Conservation (phyloP, 2,113 vertebrate genomes). For the Channa maculata region DNA sequence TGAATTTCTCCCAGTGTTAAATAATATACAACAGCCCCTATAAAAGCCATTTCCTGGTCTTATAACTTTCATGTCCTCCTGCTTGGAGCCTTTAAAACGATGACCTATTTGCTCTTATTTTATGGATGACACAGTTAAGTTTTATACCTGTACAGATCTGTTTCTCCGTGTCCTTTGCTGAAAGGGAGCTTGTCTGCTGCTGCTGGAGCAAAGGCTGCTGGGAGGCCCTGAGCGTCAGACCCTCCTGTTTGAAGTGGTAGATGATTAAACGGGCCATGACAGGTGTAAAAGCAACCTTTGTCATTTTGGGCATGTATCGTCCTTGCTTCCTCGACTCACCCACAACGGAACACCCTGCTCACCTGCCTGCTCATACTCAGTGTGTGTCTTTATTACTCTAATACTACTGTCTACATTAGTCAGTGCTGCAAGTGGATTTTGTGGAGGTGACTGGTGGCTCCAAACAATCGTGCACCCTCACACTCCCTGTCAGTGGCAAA, state of each 20-base stretch:
- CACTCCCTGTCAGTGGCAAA: conserved; percentile 36
- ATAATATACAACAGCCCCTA: neutral
- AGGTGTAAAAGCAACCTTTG: conserved; percentile 99
- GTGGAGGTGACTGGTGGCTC: conserved; percentile 2
- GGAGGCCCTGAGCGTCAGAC: conserved; percentile 74
- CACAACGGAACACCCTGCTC: conserved; percentile 72
- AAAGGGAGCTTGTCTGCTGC: conserved; percentile 32
- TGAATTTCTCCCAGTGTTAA: too few relatives aligned
- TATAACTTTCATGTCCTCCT: conserved; percentile 6
- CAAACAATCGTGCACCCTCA: conserved; percentile 21
- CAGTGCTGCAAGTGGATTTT: conserved; percentile 16
- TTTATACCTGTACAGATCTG: conserved; percentile 57
- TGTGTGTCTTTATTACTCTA: conserved; percentile 14
- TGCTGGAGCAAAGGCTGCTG: conserved; percentile 69
- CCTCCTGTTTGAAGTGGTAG: conserved; percentile 95
- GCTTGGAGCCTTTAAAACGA: conserved; percentile 54
- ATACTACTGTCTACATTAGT: conserved; percentile 5
- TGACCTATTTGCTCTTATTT: conserved; percentile 73
- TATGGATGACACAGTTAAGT: conserved; percentile 73
- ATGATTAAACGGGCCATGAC: conserved; percentile 95
- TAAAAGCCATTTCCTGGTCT: conserved; percentile 48
- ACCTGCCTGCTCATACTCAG: conserved; percentile 49
- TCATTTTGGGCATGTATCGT: conserved; percentile 84
- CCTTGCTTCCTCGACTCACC: conserved; percentile 70
- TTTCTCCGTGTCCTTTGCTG: conserved; percentile 6